Percentiles rank a stretch among this genome's conserved stretches.
Conservation (phyloP, 2,797 vertebrate species). For the Neostethus bicornis region DNA sequence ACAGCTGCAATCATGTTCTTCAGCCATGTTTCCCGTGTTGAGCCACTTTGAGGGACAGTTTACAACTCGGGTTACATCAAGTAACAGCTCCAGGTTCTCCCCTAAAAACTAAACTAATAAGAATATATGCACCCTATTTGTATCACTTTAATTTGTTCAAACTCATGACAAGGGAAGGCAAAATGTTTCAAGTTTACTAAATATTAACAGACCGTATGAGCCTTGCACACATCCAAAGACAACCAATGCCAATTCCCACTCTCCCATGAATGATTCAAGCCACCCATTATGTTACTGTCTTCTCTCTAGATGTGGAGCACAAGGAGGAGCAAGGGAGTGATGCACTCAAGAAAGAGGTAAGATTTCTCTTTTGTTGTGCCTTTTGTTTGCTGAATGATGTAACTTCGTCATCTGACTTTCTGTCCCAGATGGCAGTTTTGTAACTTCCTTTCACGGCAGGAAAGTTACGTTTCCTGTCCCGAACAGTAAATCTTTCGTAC, state of each 20-base stretch:
- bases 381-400: constrained; percentile 46
- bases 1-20: too few relatives aligned
- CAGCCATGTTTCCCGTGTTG: too few relatives aligned
- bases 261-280: constrained; percentile 62
- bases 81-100: too few relatives aligned
- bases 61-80: too few relatives aligned
- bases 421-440: constrained; percentile 34
- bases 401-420: constrained; percentile 35
- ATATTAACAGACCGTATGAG: constrained; percentile 22
- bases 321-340: constrained; percentile 77
- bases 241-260: constrained; percentile 39
- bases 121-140: too few relatives aligned
- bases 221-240: constrained; percentile 20
- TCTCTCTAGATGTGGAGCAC: constrained; percentile 83
- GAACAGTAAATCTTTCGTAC: constrained; percentile 15
- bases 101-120: too few relatives aligned
- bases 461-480: constrained; percentile 34
- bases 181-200: constrained; percentile 34
- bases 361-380: constrained; percentile 49
- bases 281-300: constrained; percentile 65
- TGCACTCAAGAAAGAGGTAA: constrained; percentile 80
- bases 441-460: constrained; percentile 23
- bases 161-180: constrained; percentile 3
- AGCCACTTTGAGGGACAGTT: too few relatives aligned
- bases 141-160: constrained; percentile 32